Base-by-base conservation (phyloP, 2,888 invertebrate species). In the Pocota personata region DNA sequence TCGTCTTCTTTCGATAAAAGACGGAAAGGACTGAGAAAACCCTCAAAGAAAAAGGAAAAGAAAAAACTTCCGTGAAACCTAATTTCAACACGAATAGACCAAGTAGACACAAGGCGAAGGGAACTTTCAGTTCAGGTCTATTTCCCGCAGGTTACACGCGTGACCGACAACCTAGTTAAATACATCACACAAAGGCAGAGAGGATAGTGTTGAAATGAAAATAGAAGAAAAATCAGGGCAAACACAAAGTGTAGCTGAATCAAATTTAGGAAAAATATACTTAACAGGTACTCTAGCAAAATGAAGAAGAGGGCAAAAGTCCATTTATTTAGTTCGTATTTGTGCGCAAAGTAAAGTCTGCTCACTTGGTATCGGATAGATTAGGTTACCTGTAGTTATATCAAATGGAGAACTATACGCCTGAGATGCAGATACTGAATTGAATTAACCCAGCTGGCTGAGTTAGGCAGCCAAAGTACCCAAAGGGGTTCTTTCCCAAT, bases 221-320 rank as follows among this genome's bases (percentile, higher is more conserved):
- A 3, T 8, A 24, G 24, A 19, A 50, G 8, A 3, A 8, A 24
- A 21, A 32, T 16, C 1, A 40, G 21, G 10, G 21, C n/a, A 35
- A 14, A 46, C 37, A 50, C 60, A 72, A 30, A 30, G 40, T 46
- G 24, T 43, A 64, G 40, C 30, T 27, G 46, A 64, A 64, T 55
- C 43, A 48, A 57, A 75, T 75, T 75, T 75, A 64, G 35, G 55
- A 64, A 66, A 75, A 75, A 66, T 66, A 46, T 55, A 75, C 35
- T 66, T 46, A 64, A 66, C 35, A 57, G 64, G 12, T 32, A 75
- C 64, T 57, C 55, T 19, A 24, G 16, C 48, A 52, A 60, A 40
- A 27, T 21, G 27, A 32, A 40, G 32, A 24, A 24, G 24, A 24
- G 2, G 52, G 30, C 12, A 32, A 19, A 52, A 16, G 35, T 40